A percentile compares a stretch with the other conserved stretches of the same genome.
Evolutionary conservation across 2,113 vertebrate species (phyloP).

Genomic region (Glaucidium brasilianum): DNA sequence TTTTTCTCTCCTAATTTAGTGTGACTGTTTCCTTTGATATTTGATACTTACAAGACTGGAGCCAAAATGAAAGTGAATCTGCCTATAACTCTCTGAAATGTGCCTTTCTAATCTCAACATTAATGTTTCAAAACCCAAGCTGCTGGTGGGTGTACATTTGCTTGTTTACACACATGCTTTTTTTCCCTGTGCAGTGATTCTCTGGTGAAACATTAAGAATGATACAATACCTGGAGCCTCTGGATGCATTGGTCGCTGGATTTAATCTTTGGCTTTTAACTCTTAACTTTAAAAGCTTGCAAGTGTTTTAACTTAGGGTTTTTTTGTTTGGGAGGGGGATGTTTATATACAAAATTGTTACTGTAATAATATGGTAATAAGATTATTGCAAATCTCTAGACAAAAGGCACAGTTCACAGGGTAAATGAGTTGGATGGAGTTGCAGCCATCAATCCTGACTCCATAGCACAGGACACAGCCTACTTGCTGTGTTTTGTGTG

Average conservation of each 20-base stretch:
- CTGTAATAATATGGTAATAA: neutral
- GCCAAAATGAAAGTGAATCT: slow-evolving; percentile 42
- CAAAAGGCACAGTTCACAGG: neutral
- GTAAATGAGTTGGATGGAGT: neutral
- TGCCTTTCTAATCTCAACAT: slow-evolving; percentile 35
- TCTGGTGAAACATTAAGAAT: neutral
- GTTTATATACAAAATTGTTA: neutral
- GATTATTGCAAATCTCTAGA: neutral
- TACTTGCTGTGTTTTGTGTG: rapidly evolving
- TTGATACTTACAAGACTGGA: slow-evolving; percentile 16
- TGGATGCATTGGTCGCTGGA: neutral
- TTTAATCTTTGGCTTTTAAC: neutral
- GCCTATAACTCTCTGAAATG: neutral
- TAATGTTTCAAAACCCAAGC: slow-evolving; percentile 19
- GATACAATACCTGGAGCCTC: neutral
- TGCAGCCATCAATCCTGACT: neutral
- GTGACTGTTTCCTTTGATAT: neutral
- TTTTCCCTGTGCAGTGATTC: neutral
- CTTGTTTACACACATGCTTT: neutral
- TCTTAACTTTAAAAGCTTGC: neutral
- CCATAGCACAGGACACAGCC: neutral
- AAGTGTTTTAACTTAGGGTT: neutral
- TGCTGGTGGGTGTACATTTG: neutral
- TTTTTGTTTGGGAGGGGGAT: neutral
- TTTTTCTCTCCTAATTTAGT: neutral